A percentile compares a stretch with the other conserved stretches of the same genome.
Conservation (phyloP, 2,797 vertebrate genomes). For the Darevskia nairensis region DNA sequence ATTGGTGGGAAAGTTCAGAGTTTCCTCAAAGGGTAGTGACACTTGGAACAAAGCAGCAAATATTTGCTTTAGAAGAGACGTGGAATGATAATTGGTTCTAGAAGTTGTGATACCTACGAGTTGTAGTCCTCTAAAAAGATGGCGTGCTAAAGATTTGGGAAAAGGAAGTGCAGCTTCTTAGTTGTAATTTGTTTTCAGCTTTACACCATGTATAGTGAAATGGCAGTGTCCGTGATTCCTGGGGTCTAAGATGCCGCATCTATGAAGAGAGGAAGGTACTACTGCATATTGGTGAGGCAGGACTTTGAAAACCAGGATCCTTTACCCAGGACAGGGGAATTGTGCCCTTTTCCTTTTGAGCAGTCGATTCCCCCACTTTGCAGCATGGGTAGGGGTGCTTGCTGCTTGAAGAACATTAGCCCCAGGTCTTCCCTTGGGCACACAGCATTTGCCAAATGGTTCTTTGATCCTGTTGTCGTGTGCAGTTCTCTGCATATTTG, state of each 20-base stretch:
- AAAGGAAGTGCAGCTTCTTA: neutral
- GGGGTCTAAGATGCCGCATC: neutral
- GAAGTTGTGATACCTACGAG: neutral
- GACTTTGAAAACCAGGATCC: neutral
- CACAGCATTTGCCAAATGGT: neutral
- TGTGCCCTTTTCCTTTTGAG: neutral
- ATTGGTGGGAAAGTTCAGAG: neutral
- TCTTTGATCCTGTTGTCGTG: neutral
- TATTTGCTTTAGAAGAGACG: neutral
- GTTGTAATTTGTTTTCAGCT: neutral
- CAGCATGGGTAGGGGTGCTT: too few relatives aligned
- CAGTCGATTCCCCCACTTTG: neutral
- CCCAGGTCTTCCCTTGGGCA: neutral
- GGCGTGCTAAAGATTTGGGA: neutral
- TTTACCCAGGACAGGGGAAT: neutral
- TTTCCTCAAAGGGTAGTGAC: neutral
- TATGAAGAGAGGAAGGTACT: neutral
- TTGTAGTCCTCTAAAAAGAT: neutral
- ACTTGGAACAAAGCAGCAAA: neutral
- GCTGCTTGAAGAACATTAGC: too few relatives aligned
- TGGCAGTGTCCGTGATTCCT: neutral
- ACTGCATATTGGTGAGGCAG: neutral
- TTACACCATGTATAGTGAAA: neutral
- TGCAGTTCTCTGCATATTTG: neutral
- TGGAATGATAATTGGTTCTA: neutral